These are phyloP conservation scores for Metopia argyrocephala DNA, from an alignment of 2,888 invertebrate species.

Conservation along the genomic window DNA sequence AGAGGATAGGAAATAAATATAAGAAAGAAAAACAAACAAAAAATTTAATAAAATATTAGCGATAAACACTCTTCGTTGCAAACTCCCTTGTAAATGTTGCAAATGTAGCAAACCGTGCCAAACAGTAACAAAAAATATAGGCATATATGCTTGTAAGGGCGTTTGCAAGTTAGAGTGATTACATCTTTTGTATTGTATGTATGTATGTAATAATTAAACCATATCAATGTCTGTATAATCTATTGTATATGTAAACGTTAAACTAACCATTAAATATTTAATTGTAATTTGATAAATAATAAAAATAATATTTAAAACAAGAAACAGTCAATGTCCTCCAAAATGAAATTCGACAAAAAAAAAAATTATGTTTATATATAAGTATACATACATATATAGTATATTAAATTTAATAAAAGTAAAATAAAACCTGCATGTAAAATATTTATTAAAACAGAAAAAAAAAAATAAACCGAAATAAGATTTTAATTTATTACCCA, in stretches of 20 bases:
- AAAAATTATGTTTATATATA: neutral
- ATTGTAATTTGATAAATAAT: conserved; percentile 5
- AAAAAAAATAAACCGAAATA: conserved; percentile 3
- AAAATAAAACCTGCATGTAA: conserved; percentile 43
- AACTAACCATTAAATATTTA: conserved; percentile 1
- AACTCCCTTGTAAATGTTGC: no score
- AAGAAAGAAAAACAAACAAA: no score
- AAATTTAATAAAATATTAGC: no score
- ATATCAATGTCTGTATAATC: conserved; percentile 17
- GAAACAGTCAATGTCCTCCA: conserved; percentile 56
- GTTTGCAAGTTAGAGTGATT: no score
- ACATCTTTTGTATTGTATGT: neutral
- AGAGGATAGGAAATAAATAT: no score
- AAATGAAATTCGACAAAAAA: conserved; percentile 1
- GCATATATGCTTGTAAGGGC: no score
- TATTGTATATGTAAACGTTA: conserved; percentile 34
- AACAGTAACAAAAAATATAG: no score
- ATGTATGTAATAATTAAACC: conserved; percentile 7
- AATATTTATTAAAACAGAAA: conserved; percentile 41
- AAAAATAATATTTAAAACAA: conserved; percentile 33
- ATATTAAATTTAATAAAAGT: neutral
- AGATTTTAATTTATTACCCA: conserved; percentile 32
- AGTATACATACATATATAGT: no score
- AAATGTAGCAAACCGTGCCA: no score
- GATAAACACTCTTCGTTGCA: no score